Percentiles rank a stretch among this genome's conserved stretches.
These are phyloP conservation scores for Cliona cf. orientalis DNA, from an alignment of 37 sponge, comb jelly and placozoan genomes.

Conservation along the genomic window DNA sequence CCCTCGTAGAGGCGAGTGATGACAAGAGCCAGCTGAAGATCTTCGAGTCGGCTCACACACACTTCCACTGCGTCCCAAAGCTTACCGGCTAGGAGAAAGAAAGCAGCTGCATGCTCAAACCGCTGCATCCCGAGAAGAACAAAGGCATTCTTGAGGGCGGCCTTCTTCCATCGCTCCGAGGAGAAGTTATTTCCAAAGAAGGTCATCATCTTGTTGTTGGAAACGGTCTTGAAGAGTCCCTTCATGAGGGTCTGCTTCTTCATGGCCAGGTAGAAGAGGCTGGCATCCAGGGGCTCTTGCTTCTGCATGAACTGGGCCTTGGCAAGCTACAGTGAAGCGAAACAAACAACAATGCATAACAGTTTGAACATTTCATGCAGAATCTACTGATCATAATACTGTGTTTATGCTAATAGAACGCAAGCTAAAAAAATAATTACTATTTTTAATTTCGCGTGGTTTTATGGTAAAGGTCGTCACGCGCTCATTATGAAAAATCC, in stretches of 20 bases:
- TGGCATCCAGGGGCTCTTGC: conserved; percentile 92
- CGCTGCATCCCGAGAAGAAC: conserved; percentile 92
- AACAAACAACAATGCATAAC: too few relatives aligned
- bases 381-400: too few relatives aligned
- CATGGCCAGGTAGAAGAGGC: conserved; percentile 97
- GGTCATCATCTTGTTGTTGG: conserved; percentile 79
- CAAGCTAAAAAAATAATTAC: too few relatives aligned
- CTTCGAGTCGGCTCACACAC: conserved; percentile 74
- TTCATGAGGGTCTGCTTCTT: conserved; percentile 90
- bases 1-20: conserved; percentile 86
- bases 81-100: conserved; percentile 89
- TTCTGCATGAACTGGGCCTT: conserved; percentile 81
- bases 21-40: conserved; percentile 93
- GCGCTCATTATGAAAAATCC: too few relatives aligned
- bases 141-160: conserved; percentile 98
- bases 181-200: conserved; percentile 91
- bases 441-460: too few relatives aligned
- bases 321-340: conserved; percentile 69
- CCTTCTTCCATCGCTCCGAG: conserved; percentile 89
- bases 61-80: conserved; percentile 97
- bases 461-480: too few relatives aligned
- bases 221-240: conserved; percentile 82
- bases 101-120: conserved; percentile 95
- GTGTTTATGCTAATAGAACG: too few relatives aligned
- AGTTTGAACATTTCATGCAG: too few relatives aligned